Base-by-base conservation (phyloP, 37 sponge, comb jelly and placozoan genomes). In the Spongia lamella region DNA sequence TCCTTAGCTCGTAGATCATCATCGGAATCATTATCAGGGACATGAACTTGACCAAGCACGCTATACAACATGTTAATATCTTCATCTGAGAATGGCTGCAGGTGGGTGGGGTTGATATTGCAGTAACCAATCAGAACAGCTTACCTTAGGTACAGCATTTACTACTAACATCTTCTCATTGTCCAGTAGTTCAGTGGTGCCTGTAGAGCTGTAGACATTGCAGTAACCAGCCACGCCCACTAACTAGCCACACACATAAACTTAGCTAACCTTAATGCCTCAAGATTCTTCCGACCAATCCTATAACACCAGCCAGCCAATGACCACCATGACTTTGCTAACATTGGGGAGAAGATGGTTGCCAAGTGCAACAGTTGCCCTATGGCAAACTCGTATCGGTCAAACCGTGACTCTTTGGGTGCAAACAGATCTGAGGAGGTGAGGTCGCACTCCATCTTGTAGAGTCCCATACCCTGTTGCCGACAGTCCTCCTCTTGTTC, bases 301-400 rank as follows among this genome's bases (percentile, higher is more conserved):
- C 89, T 43, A 70, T 94, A 94, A 53, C 93, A 91, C 96, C 96
- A 94, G 1, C 89, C 93, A 25, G 96, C 96, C 50, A 90, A 77
- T 26, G 78, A 37, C 80, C 80, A 84, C 96, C 96, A 94, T 9
- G 83, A 89, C 83, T 94, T 94, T 21, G 89, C 93, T 53, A 91
- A 75, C 24, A 66, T 78, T 14, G 96, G 93, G 61, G 84, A 80
- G 66, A 82, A 65, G 30, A 87, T 86, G 59, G 86, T 88, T 1
- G 93, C 78, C 37, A 94, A 56, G 51, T 88, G 91, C 30, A 88
- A 86, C 38, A 94, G 70, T 76, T 87, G 86, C 1, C 96, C 96
- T 40, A 85, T 65, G 19, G 81, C 75, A 61, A 82, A 90, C 79
- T 90, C 90, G 54, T 78, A 73, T 49, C 77, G 80, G 29, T 90